Evolutionary conservation across 2,888 invertebrate genomes (phyloP).

Genomic region (Eulithis prunata): DNA sequence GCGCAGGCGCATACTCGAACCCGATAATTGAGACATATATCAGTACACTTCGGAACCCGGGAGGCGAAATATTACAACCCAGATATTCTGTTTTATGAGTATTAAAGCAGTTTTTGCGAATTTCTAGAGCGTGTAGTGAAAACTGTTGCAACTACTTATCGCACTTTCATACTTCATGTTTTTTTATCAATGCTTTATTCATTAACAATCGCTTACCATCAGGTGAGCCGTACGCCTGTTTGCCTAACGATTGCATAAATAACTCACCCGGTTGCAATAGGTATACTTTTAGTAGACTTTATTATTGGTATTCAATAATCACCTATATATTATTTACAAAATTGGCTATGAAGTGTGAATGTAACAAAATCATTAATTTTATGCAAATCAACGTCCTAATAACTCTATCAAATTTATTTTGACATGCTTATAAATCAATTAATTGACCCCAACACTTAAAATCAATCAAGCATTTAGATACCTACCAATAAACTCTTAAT

Average conservation of each 20-base stretch:
- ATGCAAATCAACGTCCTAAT: slow-evolving; percentile 28
- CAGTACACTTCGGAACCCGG: slow-evolving; percentile 48
- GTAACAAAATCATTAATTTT: slow-evolving; percentile 25
- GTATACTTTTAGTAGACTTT: no score
- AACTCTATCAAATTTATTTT: slow-evolving; percentile 28
- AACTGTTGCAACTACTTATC: no score
- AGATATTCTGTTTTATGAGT: slow-evolving; percentile 41
- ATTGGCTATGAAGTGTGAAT: slow-evolving; percentile 17
- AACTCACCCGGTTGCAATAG: no score
- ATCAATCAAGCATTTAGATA: slow-evolving; percentile 25
- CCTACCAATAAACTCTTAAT: slow-evolving; percentile 3
- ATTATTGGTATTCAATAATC: not conserved
- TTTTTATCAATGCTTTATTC: no score
- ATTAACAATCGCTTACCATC: no score
- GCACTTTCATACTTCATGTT: no score
- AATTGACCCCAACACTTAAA: slow-evolving; percentile 28
- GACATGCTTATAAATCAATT: slow-evolving; percentile 32
- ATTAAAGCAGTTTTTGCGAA: slow-evolving; percentile 16
- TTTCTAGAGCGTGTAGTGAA: not conserved
- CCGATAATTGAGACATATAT: slow-evolving; percentile 77
- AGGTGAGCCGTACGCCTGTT: no score
- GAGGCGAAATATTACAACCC: slow-evolving; percentile 43
- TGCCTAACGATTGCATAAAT: no score
- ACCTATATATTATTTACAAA: slow-evolving; percentile 5
- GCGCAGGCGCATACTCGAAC: slow-evolving; percentile 58